phyloP scores from a whole-genome alignment of 1,140 invertebrate genomes.

The Calliphora vicina region DNA sequence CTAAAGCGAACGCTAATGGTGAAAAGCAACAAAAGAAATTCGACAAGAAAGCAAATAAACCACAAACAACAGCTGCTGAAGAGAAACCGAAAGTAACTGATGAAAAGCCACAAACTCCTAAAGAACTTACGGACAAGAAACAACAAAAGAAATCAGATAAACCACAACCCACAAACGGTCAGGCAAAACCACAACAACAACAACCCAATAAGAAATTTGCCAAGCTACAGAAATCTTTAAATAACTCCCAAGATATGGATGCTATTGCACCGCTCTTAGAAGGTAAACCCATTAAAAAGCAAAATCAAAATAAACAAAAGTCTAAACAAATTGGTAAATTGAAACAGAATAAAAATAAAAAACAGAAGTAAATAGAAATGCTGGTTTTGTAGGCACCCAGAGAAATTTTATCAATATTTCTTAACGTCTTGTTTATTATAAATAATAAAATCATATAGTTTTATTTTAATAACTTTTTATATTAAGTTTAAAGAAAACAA shows the following conservation, averaged over 20 bases:
- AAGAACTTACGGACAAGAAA: not conserved
- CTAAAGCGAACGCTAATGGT: not conserved
- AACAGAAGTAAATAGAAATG: conserved; percentile 41
- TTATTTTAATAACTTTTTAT: conserved; percentile 4
- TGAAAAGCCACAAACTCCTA: not conserved
- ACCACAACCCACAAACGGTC: not conserved
- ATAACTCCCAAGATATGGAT: conserved; percentile 31
- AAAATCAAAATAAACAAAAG: conserved; percentile 53
- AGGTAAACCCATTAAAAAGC: conserved; percentile 50
- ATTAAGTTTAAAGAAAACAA: not conserved
- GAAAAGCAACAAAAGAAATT: not conserved
- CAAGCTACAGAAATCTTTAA: not conserved
- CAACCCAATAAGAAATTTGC: not conserved
- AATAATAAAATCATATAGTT: conserved; percentile 22
- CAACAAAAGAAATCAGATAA: not conserved
- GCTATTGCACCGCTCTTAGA: conserved; percentile 51
- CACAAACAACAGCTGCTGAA: not conserved
- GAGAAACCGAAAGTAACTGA: not conserved
- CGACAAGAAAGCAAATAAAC: not conserved
- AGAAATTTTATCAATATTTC: no score
- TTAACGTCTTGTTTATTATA: not conserved
- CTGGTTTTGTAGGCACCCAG: not conserved
- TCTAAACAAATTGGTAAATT: conserved; percentile 61
- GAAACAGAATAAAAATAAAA: conserved; percentile 50
- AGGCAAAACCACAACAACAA: not conserved